A percentile compares a stretch with the other conserved stretches of the same genome.
phyloP scores from a whole-genome alignment of 2,113 vertebrate genomes.

The Numida meleagris region DNA sequence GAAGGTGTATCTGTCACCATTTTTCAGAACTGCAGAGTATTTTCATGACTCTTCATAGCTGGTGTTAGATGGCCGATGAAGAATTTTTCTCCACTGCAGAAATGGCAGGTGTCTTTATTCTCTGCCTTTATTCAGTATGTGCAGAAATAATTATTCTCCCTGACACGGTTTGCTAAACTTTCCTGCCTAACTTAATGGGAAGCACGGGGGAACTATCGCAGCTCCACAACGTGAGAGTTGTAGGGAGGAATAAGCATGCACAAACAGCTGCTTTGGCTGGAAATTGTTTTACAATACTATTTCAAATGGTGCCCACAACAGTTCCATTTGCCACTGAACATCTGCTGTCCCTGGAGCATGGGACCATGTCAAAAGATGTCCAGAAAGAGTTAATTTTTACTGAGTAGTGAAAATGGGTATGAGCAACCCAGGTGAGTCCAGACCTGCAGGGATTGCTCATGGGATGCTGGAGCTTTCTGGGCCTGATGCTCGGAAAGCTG shows the following conservation, averaged over 20 bases:
- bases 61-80: not conserved
- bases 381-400: no score
- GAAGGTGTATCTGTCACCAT: not conserved
- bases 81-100: not conserved
- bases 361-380: no score
- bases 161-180: not conserved
- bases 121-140: not conserved
- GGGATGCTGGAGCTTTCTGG: not conserved
- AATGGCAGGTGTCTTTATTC: not conserved
- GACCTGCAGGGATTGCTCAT: not conserved
- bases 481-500: not conserved
- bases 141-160: not conserved
- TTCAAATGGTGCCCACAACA: not conserved
- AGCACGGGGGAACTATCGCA: not conserved
- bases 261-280: not conserved
- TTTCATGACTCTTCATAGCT: rapidly evolving
- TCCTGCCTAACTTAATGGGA: not conserved
- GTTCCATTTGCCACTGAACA: not conserved
- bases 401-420: not conserved
- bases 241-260: not conserved
- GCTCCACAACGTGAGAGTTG: not conserved
- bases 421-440: not conserved
- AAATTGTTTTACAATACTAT: not conserved
- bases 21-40: not conserved
- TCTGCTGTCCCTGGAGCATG: not conserved